Conservation (phyloP, 1,140 invertebrate species). For the Drosophila asahinai region DNA sequence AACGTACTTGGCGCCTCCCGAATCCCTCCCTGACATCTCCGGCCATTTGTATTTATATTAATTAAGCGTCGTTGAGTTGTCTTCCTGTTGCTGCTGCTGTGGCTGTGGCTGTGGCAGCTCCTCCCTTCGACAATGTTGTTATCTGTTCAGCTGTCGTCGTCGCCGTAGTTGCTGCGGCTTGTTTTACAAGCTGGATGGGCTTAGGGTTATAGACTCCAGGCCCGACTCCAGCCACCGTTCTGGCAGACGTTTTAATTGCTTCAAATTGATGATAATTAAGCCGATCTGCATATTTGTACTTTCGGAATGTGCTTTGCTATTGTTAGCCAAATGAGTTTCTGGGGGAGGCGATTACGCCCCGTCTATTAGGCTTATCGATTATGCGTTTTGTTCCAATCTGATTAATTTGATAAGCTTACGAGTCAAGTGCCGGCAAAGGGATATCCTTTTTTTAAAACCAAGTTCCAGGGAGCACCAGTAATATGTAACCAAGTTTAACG, state of each 20-base stretch:
- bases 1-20: constrained; percentile 70
- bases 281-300: constrained; percentile 79
- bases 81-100: constrained; percentile 60
- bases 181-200: constrained; percentile 72
- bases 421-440: too few species aligned
- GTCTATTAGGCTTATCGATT: constrained; percentile 68
- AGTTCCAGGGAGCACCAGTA: too few species aligned
- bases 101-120: not conserved
- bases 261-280: constrained; percentile 82
- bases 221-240: constrained; percentile 14
- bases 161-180: constrained; percentile 62
- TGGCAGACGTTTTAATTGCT: constrained; percentile 80
- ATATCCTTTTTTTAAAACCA: too few species aligned
- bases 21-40: constrained; percentile 17
- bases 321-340: constrained; percentile 68
- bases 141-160: constrained; percentile 75
- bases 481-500: too few species aligned
- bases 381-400: constrained; percentile 66
- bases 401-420: constrained; percentile 49
- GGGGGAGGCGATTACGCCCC: constrained; percentile 5
- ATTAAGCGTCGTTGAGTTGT: constrained; percentile 80
- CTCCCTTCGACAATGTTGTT: constrained; percentile 68
- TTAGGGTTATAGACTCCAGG: constrained; percentile 56
- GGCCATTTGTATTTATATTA: constrained; percentile 78
- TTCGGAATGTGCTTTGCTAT: constrained; percentile 54